A percentile compares a stretch with the other conserved stretches of the same genome.
Evolutionary conservation across 2,888 invertebrate genomes (phyloP).

Genomic region (Eupelmus urozonus): DNA sequence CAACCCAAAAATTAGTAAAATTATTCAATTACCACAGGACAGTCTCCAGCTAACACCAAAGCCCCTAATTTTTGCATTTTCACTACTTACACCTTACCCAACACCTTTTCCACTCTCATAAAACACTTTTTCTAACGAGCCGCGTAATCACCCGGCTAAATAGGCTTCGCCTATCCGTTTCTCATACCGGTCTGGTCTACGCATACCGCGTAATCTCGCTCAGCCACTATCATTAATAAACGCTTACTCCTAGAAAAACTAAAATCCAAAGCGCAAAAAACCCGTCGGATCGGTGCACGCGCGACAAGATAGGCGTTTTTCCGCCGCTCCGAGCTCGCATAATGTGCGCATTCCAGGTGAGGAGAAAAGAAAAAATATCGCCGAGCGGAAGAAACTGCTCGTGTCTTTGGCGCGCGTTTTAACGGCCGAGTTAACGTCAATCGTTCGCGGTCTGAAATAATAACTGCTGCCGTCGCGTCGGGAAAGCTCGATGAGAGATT

Average conservation of each 20-base stretch:
- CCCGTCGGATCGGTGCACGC: no score
- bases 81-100: neutral
- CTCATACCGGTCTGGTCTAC: slow-evolving; percentile 6
- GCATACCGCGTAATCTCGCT: slow-evolving; percentile 34
- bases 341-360: neutral
- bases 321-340: no score
- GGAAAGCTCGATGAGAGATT: no score
- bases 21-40: neutral
- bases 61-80: neutral
- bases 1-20: neutral
- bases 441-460: neutral
- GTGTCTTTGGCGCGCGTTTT: neutral
- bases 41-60: neutral
- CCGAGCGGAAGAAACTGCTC: slow-evolving; percentile 9
- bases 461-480: no score
- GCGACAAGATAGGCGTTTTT: no score
- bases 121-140: neutral
- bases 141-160: slow-evolving; percentile 29
- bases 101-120: neutral
- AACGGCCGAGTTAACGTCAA: slow-evolving; percentile 1
- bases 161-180: slow-evolving; percentile 15
- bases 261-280: neutral
- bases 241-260: neutral
- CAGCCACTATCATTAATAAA: slow-evolving; percentile 32
- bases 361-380: neutral